Evolutionary conservation across 2,113 vertebrate species (phyloP), one percentile per base, ranked within the genome.

Genomic region (Trinectes maculatus): DNA sequence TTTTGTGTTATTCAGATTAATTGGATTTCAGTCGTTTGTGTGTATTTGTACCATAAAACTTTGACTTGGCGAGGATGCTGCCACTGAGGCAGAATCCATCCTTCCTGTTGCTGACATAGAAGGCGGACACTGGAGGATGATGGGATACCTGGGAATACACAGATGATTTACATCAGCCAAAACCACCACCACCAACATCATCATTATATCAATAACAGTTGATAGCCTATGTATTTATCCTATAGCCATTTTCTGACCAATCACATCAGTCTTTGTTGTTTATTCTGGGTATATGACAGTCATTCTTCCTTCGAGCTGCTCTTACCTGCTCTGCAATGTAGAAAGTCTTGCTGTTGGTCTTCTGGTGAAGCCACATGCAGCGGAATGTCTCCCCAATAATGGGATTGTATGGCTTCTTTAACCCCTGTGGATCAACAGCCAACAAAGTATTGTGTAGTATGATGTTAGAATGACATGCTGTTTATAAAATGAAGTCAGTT

Each of bases 351-450:
- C 98, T 99, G 85, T 92, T 97, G 2, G 97, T 98, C 72, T 90
- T 94, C 54, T 94, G 93, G 90, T 99, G 97, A 86, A 98, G 93
- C 98, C 98, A 99, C 89, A 98, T 88, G 82, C 98, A 99, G 71
- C 98, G 96, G 73, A 93, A 99, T 10, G 92, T 99, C 90, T 99
- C 98, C 53, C 98, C 98, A 33, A 99, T 95, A 48, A 99, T 99
- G 60, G 98, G 98, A 86, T 99, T 99, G 79, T 99, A 99, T 1
- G 98, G 98, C 91, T 99, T 99, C 92, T 99, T 99, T 56, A 99
- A 87, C 48, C 98, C 98, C 98, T 99, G 85, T 9, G 3, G 51
- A 57, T 8, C 11, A 34, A 40, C 29, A 37, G 19, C 1, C 8
- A 37, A 0, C 25, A 68, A 0, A 2, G n/a, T n/a, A n/a, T n/a